Conservation (phyloP, 2,113 vertebrate species). For the Atherinomorus stipes region DNA sequence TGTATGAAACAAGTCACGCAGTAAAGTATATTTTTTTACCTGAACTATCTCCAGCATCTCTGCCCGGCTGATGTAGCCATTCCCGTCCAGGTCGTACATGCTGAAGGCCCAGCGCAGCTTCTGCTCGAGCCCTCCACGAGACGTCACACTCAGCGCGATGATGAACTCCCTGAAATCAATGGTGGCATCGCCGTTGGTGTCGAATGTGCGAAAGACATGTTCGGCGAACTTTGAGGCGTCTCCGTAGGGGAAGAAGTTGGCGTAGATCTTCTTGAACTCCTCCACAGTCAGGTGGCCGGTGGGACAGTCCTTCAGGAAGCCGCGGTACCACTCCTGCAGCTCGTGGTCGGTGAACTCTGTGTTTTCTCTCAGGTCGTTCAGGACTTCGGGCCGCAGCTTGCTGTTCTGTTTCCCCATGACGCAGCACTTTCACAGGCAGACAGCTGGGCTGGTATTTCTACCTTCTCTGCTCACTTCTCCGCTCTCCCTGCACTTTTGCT, state of each 20-base stretch:
- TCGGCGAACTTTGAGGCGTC: slow-evolving; percentile 85
- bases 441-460: slow-evolving; percentile 23
- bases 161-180: slow-evolving; percentile 88
- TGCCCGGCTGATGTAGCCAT: slow-evolving; percentile 84
- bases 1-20: background rate
- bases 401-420: slow-evolving; percentile 87
- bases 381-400: slow-evolving; percentile 84
- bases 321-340: slow-evolving; percentile 86
- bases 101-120: slow-evolving; percentile 86
- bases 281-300: slow-evolving; percentile 84
- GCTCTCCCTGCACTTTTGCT: slow-evolving; percentile 22
- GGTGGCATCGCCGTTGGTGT: slow-evolving; percentile 83
- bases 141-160: slow-evolving; percentile 84
- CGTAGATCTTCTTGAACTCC: slow-evolving; percentile 87
- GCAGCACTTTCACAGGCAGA: slow-evolving; percentile 8
- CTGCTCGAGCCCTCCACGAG: slow-evolving; percentile 83
- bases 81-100: slow-evolving; percentile 86
- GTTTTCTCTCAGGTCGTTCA: slow-evolving; percentile 84
- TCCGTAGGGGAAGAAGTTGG: slow-evolving; percentile 86
- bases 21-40: slow-evolving; percentile 63
- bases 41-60: slow-evolving; percentile 87
- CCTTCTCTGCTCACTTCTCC: slow-evolving; percentile 32
- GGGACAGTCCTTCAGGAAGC: slow-evolving; percentile 86
- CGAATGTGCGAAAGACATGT: slow-evolving; percentile 85
- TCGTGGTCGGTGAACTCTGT: slow-evolving; percentile 85